Conservation (phyloP, 2,888 invertebrate genomes). For the Polyommatus iphigenia region DNA sequence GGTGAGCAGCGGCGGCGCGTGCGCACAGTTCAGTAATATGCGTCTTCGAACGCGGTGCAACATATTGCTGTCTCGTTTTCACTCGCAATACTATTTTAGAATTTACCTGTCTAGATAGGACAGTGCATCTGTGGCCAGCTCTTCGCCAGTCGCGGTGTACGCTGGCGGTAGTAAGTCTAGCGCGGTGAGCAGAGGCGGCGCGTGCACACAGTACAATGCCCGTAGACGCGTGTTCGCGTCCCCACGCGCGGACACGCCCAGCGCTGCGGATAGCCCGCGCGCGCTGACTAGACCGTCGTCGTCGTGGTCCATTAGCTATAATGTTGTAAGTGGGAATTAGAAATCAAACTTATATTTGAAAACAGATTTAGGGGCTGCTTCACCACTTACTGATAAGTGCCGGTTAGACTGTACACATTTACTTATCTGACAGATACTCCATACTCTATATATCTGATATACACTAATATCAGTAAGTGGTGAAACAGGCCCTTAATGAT, state of each 20-base stretch:
- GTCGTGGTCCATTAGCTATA: slow-evolving; percentile 92
- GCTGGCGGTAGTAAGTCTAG: too few relatives aligned
- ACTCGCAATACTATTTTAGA: neutral
- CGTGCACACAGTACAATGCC: slow-evolving; percentile 93
- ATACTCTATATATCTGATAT: too few relatives aligned
- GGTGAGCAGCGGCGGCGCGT: slow-evolving; percentile 81
- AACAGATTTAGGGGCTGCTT: too few relatives aligned
- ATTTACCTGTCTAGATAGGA: slow-evolving; percentile 88
- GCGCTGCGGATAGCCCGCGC: slow-evolving; percentile 84
- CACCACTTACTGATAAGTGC: too few relatives aligned
- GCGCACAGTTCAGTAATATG: slow-evolving; percentile 70
- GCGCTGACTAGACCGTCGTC: slow-evolving; percentile 93
- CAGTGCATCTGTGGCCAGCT: slow-evolving; percentile 85
- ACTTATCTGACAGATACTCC: too few relatives aligned
- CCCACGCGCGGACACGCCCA: slow-evolving; percentile 89
- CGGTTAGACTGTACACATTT: too few relatives aligned
- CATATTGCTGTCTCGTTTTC: neutral
- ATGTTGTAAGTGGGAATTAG: too few relatives aligned
- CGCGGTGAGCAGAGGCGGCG: slow-evolving; percentile 88
- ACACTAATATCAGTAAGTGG: too few relatives aligned
- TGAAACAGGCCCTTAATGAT: too few relatives aligned
- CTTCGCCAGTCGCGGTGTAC: too few relatives aligned
- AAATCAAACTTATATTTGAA: too few relatives aligned
- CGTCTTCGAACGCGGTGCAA: slow-evolving; percentile 52
- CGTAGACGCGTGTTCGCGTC: slow-evolving; percentile 91